Evolutionary conservation across 2,113 vertebrate genomes (phyloP).

Genomic region (Corythornis madagascariensis): DNA sequence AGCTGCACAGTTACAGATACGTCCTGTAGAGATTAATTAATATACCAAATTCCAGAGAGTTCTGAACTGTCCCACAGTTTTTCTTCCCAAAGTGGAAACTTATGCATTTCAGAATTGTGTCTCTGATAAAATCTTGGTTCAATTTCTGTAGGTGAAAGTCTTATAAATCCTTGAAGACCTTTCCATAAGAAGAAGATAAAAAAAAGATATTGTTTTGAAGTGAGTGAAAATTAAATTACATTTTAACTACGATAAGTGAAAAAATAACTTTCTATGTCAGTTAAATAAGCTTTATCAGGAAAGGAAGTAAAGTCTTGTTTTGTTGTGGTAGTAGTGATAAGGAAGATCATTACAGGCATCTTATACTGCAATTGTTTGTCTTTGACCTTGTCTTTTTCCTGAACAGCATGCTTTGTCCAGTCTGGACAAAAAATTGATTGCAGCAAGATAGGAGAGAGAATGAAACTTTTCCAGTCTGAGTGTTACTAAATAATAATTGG

Average conservation of each 20-base stretch:
- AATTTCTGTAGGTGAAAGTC: neutral
- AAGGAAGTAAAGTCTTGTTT: neutral
- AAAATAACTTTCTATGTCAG: neutral
- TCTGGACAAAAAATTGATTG: neutral
- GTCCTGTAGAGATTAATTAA: neutral
- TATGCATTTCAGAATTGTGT: neutral
- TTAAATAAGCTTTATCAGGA: neutral
- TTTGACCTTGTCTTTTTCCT: conserved; percentile 18
- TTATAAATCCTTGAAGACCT: neutral
- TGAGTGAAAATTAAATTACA: neutral
- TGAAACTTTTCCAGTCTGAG: neutral
- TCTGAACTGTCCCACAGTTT: neutral
- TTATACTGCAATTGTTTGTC: neutral
- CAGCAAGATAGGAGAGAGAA: neutral
- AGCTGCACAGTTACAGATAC: neutral
- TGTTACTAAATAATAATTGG: neutral
- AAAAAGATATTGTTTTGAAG: neutral
- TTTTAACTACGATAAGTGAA: neutral
- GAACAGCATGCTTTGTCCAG: neutral
- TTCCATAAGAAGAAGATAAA: neutral
- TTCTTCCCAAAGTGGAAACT: neutral
- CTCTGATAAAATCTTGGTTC: neutral
- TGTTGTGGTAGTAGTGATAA: neutral
- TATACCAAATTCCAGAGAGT: neutral
- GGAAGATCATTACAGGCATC: neutral